phyloP scores from a whole-genome alignment of 2,888 invertebrate genomes.

The Protula sp. region DNA sequence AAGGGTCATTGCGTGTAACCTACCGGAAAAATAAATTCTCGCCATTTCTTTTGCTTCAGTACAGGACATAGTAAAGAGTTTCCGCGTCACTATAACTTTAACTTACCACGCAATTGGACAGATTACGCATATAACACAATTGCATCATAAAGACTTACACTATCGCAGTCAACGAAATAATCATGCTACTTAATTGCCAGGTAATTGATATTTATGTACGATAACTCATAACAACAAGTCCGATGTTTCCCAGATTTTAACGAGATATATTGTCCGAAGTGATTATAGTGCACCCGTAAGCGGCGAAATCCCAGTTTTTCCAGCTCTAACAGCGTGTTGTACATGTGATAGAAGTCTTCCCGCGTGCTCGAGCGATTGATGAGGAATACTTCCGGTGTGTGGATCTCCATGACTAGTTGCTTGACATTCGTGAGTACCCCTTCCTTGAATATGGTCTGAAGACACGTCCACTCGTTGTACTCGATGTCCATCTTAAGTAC shows the following conservation, averaged over 20 bases:
- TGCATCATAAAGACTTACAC: too few species aligned
- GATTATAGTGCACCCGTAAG: slow-evolving; percentile 21
- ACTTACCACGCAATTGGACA: too few species aligned
- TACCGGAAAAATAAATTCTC: too few species aligned
- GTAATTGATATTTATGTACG: slow-evolving; percentile 23
- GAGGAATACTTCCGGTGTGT: slow-evolving; percentile 20
- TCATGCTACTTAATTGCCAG: not conserved
- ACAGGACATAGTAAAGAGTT: too few species aligned
- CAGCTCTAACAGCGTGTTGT: slow-evolving; percentile 10
- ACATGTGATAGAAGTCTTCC: slow-evolving; percentile 14
- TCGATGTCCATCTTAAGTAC: slow-evolving; percentile 28
- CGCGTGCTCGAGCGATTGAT: slow-evolving; percentile 7
- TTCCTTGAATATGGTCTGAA: slow-evolving; percentile 15
- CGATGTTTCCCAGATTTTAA: slow-evolving; percentile 13
- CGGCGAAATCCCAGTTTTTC: slow-evolving; percentile 20
- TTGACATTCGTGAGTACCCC: slow-evolving; percentile 19
- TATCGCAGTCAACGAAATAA: too few species aligned
- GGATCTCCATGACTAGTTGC: slow-evolving; percentile 26
- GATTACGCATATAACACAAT: too few species aligned
- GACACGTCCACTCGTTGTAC: slow-evolving; percentile 22
- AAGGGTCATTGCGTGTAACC: too few species aligned
- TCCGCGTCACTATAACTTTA: too few species aligned
- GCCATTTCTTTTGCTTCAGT: too few species aligned
- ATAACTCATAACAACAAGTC: slow-evolving; percentile 25
- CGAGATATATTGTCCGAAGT: slow-evolving; percentile 20